Percentiles rank a stretch among this genome's conserved stretches.
Conservation (phyloP, 2,888 invertebrate species). For the Ophion slaviceki region DNA sequence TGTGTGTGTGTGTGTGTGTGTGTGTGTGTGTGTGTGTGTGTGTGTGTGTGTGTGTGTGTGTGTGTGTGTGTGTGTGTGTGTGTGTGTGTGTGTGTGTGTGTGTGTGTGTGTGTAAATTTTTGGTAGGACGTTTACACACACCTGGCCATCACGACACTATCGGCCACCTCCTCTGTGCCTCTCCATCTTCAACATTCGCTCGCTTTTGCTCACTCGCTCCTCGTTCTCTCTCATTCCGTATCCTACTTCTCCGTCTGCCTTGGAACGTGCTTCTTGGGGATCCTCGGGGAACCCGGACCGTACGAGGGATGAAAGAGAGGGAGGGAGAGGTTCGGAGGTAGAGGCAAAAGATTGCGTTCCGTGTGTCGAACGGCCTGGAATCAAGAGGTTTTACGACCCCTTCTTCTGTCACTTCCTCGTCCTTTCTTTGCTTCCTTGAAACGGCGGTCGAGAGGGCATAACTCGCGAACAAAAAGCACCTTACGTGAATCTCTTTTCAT, state of each 20-base stretch:
- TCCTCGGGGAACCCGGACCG: conserved; percentile 37
- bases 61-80: neutral
- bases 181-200: conserved; percentile 33
- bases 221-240: neutral
- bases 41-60: neutral
- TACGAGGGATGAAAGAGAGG: conserved; percentile 23
- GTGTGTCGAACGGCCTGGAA: conserved; percentile 44
- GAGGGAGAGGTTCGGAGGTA: conserved; percentile 18
- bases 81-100: neutral
- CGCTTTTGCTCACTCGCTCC: conserved; percentile 13
- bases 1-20: neutral
- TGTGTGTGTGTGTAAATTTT: neutral
- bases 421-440: neutral
- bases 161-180: conserved; percentile 27
- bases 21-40: neutral
- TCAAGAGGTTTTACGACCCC: conserved; percentile 35
- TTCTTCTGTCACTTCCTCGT: neutral
- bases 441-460: conserved; percentile 15
- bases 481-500: neutral
- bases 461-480: conserved; percentile 22
- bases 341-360: conserved; percentile 44
- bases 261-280: conserved; percentile 39
- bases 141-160: neutral
- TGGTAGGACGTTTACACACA: conserved; percentile 3
- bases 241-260: neutral